A percentile compares a stretch with the other conserved stretches of the same genome.
These are phyloP conservation scores for Sitophilus oryzae DNA, from an alignment of 1,140 invertebrate genomes.

Conservation along the genomic window DNA sequence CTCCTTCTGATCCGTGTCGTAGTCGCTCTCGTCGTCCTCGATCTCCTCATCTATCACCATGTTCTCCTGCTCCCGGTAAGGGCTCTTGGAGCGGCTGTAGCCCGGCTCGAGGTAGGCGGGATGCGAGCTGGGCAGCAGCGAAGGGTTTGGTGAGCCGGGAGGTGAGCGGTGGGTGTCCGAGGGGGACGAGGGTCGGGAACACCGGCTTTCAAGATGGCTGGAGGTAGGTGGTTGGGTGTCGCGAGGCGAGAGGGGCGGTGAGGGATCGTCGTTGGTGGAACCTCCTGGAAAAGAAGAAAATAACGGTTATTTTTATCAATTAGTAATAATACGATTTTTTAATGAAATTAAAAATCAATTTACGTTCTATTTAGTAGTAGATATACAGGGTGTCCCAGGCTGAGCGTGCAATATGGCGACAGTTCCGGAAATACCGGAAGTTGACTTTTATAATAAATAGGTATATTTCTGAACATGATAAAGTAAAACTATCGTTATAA, in stretches of 20 bases:
- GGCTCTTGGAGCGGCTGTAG: constrained; percentile 46
- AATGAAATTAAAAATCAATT: too few relatives aligned
- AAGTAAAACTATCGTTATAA: too few relatives aligned
- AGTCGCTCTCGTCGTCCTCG: constrained; percentile 64
- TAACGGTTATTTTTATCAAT: too few relatives aligned
- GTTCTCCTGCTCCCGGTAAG: constrained; percentile 42
- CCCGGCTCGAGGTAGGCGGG: constrained; percentile 45
- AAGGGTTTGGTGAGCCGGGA: constrained; percentile 38
- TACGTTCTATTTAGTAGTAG: too few relatives aligned
- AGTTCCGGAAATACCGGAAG: too few relatives aligned
- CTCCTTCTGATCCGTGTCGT: constrained; percentile 57
- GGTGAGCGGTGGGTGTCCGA: constrained; percentile 43
- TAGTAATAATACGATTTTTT: too few relatives aligned
- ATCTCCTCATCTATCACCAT: constrained; percentile 57
- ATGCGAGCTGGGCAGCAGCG: constrained; percentile 37
- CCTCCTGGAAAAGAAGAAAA: constrained; percentile 56
- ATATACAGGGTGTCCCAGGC: too few relatives aligned
- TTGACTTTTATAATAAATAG: too few relatives aligned
- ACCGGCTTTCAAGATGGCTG: constrained; percentile 47
- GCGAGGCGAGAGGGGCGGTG: constrained; percentile 54
- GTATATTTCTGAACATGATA: too few relatives aligned
- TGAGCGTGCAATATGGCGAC: too few relatives aligned
- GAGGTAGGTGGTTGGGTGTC: constrained; percentile 42
- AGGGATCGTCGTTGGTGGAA: constrained; percentile 59
- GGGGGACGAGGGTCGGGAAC: constrained; percentile 45